Evolutionary conservation across 2,888 invertebrate species (phyloP).

Genomic region (Chironomus riparius): DNA sequence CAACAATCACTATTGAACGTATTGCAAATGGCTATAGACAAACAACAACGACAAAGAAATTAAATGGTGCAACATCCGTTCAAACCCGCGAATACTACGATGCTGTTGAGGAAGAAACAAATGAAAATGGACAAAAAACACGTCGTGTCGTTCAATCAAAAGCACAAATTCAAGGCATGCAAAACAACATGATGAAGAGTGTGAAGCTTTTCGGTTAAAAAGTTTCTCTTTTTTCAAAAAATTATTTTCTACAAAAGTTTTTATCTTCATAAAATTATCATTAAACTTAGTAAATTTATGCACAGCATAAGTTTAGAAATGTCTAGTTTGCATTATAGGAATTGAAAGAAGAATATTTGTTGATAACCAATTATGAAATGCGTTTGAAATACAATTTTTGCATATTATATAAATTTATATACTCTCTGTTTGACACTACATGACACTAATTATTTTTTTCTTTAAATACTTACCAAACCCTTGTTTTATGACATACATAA

Average conservation of each 20-base stretch:
- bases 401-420: too few relatives aligned
- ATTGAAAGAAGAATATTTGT: not conserved
- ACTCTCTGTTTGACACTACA: too few relatives aligned
- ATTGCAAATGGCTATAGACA: constrained; percentile 21
- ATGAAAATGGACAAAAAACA: not conserved
- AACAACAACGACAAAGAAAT: constrained; percentile 22
- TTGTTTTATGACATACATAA: too few relatives aligned
- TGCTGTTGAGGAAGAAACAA: constrained; percentile 11
- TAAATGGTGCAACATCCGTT: constrained; percentile 20
- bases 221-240: not conserved
- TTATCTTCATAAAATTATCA: not conserved
- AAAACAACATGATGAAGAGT: constrained; percentile 22
- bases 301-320: too few relatives aligned
- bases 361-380: constrained; percentile 16
- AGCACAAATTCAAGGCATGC: constrained; percentile 3
- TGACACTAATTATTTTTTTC: too few relatives aligned
- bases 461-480: too few relatives aligned
- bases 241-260: not conserved
- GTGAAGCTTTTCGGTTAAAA: constrained; percentile 22
- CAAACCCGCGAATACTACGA: constrained; percentile 22
- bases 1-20: constrained; percentile 18
- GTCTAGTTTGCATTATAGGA: too few relatives aligned
- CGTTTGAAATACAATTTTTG: constrained; percentile 18
- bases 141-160: constrained; percentile 21
- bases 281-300: too few relatives aligned